These are phyloP conservation scores for Spinibarbus caldwelli DNA, from an alignment of 2,797 vertebrate species.

Conservation along the genomic window DNA sequence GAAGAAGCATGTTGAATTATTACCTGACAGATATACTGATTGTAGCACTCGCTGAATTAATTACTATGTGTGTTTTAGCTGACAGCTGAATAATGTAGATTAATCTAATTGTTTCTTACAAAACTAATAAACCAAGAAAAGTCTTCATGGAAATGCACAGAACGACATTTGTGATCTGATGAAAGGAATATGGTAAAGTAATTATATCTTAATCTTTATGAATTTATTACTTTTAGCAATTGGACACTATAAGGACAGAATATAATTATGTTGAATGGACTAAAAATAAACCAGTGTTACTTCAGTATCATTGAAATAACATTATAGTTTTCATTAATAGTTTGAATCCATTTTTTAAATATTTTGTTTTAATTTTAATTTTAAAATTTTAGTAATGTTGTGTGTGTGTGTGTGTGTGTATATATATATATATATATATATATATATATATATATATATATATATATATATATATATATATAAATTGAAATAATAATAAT, in stretches of 20 bases:
- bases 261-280: background rate
- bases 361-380: background rate
- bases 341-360: background rate
- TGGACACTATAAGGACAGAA: background rate
- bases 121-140: conserved; percentile 45
- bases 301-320: background rate
- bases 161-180: background rate
- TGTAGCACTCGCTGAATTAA: conserved; percentile 43
- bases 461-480: no score
- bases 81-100: conserved; percentile 49
- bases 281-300: background rate
- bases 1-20: conserved; percentile 43
- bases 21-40: conserved; percentile 51
- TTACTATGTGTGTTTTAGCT: conserved; percentile 38
- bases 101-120: conserved; percentile 35
- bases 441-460: no score
- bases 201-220: conserved; percentile 1
- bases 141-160: background rate
- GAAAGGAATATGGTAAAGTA: conserved; percentile 15
- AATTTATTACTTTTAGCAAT: background rate
- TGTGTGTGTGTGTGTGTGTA: no score
- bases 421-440: no score
- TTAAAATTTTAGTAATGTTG: no score
- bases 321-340: background rate
- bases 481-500: no score